Evolutionary conservation across 1,140 invertebrate species (phyloP).

Genomic region (Brachionus manjavacas): DNA sequence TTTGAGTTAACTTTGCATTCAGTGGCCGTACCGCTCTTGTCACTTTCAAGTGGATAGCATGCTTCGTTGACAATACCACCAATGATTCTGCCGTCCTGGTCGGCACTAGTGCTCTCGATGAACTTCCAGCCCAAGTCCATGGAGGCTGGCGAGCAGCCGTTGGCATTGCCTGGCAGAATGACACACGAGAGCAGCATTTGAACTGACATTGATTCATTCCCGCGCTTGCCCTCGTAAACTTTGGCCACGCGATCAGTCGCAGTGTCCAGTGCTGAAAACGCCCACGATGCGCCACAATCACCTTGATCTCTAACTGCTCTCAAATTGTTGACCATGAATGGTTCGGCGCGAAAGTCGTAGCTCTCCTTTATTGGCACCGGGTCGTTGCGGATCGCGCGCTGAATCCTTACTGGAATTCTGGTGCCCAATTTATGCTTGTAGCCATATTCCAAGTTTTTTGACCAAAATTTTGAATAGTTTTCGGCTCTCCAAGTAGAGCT

Average conservation of each 20-base stretch:
- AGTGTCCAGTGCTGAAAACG: conserved; percentile 63
- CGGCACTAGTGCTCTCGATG: conserved; percentile 4
- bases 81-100: neutral
- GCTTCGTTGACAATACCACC: conserved; percentile 66
- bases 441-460: conserved; percentile 73
- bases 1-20: conserved; percentile 44
- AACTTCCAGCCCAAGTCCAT: conserved; percentile 37
- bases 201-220: conserved; percentile 24
- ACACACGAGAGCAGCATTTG: conserved; percentile 40
- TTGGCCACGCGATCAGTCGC: conserved; percentile 37
- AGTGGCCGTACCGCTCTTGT: conserved; percentile 47
- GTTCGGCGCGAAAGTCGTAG: conserved; percentile 49
- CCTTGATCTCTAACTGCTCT: conserved; percentile 72
- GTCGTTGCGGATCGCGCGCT: neutral
- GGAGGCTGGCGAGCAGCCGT: conserved; percentile 26
- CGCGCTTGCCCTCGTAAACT: neutral
- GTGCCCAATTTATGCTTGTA: conserved; percentile 62
- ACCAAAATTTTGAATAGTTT: conserved; percentile 79
- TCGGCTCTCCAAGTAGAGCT: conserved; percentile 67
- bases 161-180: conserved; percentile 19
- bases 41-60: conserved; percentile 74
- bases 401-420: conserved; percentile 54
- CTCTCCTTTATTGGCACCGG: neutral
- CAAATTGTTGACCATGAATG: conserved; percentile 65
- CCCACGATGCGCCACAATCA: conserved; percentile 86